These are phyloP conservation scores for Drosophila busckii DNA, from an alignment of 1,140 invertebrate species.

Conservation along the genomic window DNA sequence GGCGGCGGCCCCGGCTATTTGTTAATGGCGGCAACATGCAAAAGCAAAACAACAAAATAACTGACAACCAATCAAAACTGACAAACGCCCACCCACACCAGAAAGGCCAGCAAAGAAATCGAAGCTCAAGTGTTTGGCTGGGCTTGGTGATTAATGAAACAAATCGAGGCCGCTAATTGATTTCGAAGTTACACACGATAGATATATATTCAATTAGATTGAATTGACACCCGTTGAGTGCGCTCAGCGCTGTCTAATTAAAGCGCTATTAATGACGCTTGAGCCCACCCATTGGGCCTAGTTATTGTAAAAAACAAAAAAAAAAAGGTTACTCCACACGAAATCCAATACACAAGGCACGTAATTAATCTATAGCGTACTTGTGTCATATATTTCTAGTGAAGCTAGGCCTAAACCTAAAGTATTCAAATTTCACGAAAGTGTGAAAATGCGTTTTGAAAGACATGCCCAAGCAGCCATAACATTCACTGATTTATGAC, in stretches of 20 bases:
- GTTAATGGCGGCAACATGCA: conserved; percentile 30
- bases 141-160: too few species aligned
- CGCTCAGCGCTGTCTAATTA: conserved; percentile 36
- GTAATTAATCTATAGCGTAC: conserved; percentile 66
- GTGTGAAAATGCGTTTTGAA: conserved; percentile 73
- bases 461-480: conserved; percentile 58
- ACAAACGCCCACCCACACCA: not conserved
- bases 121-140: too few species aligned
- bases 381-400: conserved; percentile 48
- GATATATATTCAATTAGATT: conserved; percentile 35
- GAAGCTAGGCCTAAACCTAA: conserved; percentile 66
- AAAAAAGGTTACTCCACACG: too few species aligned
- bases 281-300: conserved; percentile 40
- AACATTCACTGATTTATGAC: conserved; percentile 73
- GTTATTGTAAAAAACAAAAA: too few species aligned
- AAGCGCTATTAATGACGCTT: conserved; percentile 47
- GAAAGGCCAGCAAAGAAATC: too few species aligned
- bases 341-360: conserved; percentile 71
- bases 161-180: conserved; percentile 32
- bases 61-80: conserved; percentile 24
- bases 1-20: conserved; percentile 30
- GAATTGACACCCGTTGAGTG: conserved; percentile 25
- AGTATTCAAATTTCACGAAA: conserved; percentile 75
- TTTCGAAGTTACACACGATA: too few species aligned
- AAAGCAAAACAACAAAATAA: conserved; percentile 13